These are phyloP conservation scores for Caenorhabditis plicata DNA, from an alignment of 2,888 invertebrate species.

Conservation along the genomic window DNA sequence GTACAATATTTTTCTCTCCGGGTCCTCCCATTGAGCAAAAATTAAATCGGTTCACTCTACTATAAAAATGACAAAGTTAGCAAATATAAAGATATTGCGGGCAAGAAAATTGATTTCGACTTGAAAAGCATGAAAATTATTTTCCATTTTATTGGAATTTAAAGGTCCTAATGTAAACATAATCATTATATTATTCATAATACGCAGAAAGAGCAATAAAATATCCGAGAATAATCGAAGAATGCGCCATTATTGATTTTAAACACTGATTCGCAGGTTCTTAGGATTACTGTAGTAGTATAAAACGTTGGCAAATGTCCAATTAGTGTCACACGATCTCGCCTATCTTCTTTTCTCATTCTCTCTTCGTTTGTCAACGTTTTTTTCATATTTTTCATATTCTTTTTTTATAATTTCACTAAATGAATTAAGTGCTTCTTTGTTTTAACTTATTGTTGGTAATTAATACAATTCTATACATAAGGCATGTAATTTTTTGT, in stretches of 20 bases:
- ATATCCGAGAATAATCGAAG: not conserved
- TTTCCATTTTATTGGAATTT: not conserved
- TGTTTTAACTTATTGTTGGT: not conserved
- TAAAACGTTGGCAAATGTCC: slow-evolving; percentile 16
- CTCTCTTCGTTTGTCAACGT: slow-evolving; percentile 5
- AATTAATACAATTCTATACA: no score
- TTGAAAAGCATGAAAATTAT: not conserved
- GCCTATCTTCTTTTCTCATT: slow-evolving; percentile 9
- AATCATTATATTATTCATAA: not conserved
- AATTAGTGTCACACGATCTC: slow-evolving; percentile 3
- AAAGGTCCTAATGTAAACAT: not conserved
- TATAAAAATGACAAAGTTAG: slow-evolving; percentile 7
- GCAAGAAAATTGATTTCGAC: not conserved
- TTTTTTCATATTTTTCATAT: slow-evolving; percentile 8
- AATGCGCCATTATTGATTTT: slow-evolving; percentile 28
- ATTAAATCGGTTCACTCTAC: slow-evolving; percentile 20
- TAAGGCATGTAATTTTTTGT: no score
- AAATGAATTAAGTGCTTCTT: not conserved
- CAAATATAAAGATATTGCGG: not conserved
- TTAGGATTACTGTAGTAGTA: slow-evolving; percentile 19
- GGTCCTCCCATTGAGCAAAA: slow-evolving; percentile 33
- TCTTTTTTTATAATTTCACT: not conserved
- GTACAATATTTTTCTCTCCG: slow-evolving; percentile 46
- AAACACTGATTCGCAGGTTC: slow-evolving; percentile 19
- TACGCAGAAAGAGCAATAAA: not conserved